Evolutionary conservation across 2,797 vertebrate species (phyloP).

Genomic region (Labroides dimidiatus): DNA sequence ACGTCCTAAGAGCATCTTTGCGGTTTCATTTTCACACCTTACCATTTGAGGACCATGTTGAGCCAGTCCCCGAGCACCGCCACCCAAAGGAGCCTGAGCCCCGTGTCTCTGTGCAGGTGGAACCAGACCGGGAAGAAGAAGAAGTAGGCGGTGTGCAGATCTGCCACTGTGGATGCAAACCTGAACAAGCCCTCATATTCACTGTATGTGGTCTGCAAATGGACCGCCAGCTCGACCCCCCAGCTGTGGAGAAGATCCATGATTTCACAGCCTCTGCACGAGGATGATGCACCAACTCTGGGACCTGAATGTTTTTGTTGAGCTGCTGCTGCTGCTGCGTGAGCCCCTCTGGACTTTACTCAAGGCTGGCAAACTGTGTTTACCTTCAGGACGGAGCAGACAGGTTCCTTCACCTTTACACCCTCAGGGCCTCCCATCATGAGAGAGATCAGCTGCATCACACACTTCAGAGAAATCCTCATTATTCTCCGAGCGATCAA

Average conservation of each 20-base stretch:
- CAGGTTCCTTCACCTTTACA: conserved; percentile 68
- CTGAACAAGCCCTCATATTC: conserved; percentile 89
- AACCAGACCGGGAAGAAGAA: conserved; percentile 95
- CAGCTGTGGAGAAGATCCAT: conserved; percentile 88
- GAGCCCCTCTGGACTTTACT: conserved; percentile 77
- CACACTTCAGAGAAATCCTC: conserved; percentile 22
- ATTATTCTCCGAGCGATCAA: conserved; percentile 2
- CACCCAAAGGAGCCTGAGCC: conserved; percentile 94
- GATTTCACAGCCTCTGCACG: conserved; percentile 22
- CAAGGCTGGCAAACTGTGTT: conserved; percentile 73
- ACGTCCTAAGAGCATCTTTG: accelerated
- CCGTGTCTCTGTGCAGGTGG: conserved; percentile 86
- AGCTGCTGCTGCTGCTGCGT: conserved; percentile 16
- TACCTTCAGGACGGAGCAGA: conserved; percentile 66
- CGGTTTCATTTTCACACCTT: conserved; percentile 33
- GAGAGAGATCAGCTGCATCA: conserved; percentile 11
- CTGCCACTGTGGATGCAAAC: conserved; percentile 89
- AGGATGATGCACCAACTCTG: conserved; percentile 26
- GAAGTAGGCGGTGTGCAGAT: conserved; percentile 93
- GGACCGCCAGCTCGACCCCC: conserved; percentile 85
- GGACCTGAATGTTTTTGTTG: neutral
- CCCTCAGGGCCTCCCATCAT: conserved; percentile 29
- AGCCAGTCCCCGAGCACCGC: conserved; percentile 96
- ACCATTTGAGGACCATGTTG: conserved; percentile 97
- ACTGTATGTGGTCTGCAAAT: conserved; percentile 89